Evolutionary conservation across 2,113 vertebrate genomes (phyloP).

Genomic region (Cyanoderma ruficeps): DNA sequence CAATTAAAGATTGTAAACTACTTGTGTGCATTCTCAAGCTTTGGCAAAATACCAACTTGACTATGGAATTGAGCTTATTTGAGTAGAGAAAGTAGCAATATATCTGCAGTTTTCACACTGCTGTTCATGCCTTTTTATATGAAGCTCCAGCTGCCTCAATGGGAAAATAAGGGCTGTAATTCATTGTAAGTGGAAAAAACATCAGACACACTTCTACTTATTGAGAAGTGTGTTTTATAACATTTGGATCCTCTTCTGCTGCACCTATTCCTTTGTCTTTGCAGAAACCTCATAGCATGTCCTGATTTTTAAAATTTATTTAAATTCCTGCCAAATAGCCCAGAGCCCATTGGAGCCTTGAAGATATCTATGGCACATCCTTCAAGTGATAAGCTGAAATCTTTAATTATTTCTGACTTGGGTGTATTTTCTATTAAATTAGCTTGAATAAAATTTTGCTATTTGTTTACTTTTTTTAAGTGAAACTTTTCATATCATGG

Average conservation of each 20-base stretch:
- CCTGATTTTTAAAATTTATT: neutral
- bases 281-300: neutral
- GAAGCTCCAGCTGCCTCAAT: neutral
- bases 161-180: neutral
- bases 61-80: neutral
- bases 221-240: neutral
- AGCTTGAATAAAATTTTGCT: neutral
- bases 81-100: neutral
- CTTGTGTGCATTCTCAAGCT: neutral
- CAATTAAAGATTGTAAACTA: neutral
- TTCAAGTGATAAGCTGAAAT: neutral
- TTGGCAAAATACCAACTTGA: neutral
- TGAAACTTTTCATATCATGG: neutral
- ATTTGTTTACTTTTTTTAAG: neutral
- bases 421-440: neutral
- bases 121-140: neutral
- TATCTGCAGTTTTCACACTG: neutral
- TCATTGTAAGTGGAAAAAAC: neutral
- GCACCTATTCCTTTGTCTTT: neutral
- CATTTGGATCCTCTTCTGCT: neutral
- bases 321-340: neutral
- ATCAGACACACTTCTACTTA: neutral
- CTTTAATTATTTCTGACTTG: neutral
- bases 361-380: neutral
- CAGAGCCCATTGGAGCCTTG: neutral